A percentile compares a stretch with the other conserved stretches of the same genome.
phyloP scores from a whole-genome alignment of 2,888 invertebrate genomes.

The Entomobrya multifasciata region DNA sequence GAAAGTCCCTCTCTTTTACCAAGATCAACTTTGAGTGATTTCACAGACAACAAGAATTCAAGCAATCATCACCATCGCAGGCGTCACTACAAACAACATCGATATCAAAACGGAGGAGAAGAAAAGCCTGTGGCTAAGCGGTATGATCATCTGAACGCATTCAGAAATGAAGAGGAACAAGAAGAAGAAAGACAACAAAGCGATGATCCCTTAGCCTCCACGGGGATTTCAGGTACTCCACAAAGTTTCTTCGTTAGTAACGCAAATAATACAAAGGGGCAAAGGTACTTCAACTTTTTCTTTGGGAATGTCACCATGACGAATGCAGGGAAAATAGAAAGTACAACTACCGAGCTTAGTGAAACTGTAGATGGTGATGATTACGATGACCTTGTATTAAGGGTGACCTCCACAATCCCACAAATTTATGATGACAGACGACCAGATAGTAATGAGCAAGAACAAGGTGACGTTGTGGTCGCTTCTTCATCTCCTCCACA shows the following conservation, averaged over 20 bases:
- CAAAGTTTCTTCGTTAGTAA: neutral
- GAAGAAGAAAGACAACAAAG: slow-evolving; percentile 4
- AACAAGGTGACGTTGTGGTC: too few relatives aligned
- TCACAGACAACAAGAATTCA: neutral
- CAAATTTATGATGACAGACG: slow-evolving; percentile 14
- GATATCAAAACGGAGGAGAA: neutral
- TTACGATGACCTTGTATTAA: neutral
- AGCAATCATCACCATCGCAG: neutral
- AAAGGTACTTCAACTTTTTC: neutral
- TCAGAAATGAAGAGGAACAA: neutral
- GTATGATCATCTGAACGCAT: too few relatives aligned
- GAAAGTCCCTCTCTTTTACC: neutral
- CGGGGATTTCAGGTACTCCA: slow-evolving; percentile 4
- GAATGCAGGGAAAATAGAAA: neutral
- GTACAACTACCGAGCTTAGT: neutral
- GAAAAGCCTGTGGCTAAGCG: slow-evolving; percentile 2
- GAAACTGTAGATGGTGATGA: too few relatives aligned
- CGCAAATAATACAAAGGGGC: neutral
- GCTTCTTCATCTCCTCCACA: slow-evolving; percentile 13
- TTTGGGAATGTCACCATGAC: neutral
- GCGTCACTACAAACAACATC: neutral
- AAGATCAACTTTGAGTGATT: neutral
- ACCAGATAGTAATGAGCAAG: neutral
- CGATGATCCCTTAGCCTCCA: slow-evolving; percentile 27
- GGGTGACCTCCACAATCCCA: neutral